These are phyloP conservation scores for Theretra japonica DNA, from an alignment of 2,888 invertebrate genomes.

Conservation along the genomic window DNA sequence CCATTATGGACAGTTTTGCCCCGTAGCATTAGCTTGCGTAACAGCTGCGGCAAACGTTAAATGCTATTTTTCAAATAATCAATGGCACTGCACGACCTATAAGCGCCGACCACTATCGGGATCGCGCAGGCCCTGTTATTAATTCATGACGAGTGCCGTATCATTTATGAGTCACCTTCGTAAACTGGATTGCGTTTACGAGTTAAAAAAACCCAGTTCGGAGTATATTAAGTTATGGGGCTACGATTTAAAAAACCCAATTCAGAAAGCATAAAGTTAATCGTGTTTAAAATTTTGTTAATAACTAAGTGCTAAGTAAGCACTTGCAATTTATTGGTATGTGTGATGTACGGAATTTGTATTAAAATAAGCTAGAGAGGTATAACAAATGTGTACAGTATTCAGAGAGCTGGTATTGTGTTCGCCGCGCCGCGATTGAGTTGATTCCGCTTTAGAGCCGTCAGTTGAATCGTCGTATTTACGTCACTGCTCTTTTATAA, in stretches of 20 bases:
- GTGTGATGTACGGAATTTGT: not conserved
- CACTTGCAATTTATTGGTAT: not conserved
- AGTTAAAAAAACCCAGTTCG: constrained; percentile 4
- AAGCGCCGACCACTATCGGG: not conserved
- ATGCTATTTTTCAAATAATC: not conserved
- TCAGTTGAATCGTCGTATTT: constrained; percentile 4
- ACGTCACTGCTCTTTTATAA: constrained; percentile 3
- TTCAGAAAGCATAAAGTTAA: too few species aligned
- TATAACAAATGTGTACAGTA: not conserved
- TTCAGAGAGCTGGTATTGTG: not conserved
- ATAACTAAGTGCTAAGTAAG: not conserved
- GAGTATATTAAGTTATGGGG: not conserved
- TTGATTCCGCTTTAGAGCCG: not conserved
- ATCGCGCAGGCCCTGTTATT: constrained; percentile 10
- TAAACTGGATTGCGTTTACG: not conserved
- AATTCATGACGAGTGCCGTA: constrained; percentile 1
- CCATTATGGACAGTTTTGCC: constrained; percentile 31
- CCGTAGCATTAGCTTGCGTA: constrained; percentile 29
- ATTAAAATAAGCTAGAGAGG: not conserved
- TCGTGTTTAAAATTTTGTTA: not conserved
- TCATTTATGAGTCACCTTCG: not conserved
- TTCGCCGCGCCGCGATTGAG: not conserved
- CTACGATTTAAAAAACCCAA: not conserved
- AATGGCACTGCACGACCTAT: not conserved
- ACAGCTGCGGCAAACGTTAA: constrained; percentile 1